Evolutionary conservation across 1,140 invertebrate genomes (phyloP).

Genomic region (Himalopsyche phryganea): DNA sequence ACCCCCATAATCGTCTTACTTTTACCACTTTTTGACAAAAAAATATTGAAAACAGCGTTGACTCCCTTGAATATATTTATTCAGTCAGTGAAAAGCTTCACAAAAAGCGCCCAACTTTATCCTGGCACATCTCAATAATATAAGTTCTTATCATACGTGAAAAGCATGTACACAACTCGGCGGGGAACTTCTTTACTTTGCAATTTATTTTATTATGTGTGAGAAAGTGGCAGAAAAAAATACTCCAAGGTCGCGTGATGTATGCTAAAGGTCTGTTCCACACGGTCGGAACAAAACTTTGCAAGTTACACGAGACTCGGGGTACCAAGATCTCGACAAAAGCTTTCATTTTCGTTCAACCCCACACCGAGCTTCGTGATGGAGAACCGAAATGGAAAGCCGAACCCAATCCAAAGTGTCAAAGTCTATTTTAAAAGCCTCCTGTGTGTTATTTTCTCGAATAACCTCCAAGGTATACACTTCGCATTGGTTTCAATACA

Average conservation of each 20-base stretch:
- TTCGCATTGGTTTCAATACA: too few relatives aligned
- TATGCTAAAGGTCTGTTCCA: conserved; percentile 26
- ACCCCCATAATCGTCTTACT: too few relatives aligned
- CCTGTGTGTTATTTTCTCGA: conserved; percentile 28
- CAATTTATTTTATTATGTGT: conserved; percentile 21
- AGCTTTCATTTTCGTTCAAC: conserved; percentile 32
- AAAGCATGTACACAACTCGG: neutral
- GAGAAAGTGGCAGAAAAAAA: conserved; percentile 5
- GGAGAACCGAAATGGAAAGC: conserved; percentile 24
- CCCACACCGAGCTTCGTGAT: conserved; percentile 6
- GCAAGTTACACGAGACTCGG: conserved; percentile 27
- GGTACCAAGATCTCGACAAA: conserved; percentile 33
- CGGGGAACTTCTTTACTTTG: conserved; percentile 2
- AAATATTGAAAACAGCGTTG: too few relatives aligned
- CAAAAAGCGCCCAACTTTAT: neutral
- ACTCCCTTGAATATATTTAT: too few relatives aligned
- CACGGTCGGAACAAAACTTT: conserved; percentile 27
- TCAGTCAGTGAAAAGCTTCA: too few relatives aligned
- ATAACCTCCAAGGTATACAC: conserved; percentile 12
- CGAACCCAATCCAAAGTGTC: conserved; percentile 34
- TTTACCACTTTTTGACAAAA: too few relatives aligned
- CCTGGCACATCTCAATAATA: neutral
- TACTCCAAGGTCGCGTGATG: conserved; percentile 22
- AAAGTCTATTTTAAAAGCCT: conserved; percentile 34
- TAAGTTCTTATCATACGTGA: conserved; percentile 1